Evolutionary conservation across 2,797 vertebrate species (phyloP), one percentile per base, ranked within the genome.

Genomic region (Syndactyla subalaris): DNA sequence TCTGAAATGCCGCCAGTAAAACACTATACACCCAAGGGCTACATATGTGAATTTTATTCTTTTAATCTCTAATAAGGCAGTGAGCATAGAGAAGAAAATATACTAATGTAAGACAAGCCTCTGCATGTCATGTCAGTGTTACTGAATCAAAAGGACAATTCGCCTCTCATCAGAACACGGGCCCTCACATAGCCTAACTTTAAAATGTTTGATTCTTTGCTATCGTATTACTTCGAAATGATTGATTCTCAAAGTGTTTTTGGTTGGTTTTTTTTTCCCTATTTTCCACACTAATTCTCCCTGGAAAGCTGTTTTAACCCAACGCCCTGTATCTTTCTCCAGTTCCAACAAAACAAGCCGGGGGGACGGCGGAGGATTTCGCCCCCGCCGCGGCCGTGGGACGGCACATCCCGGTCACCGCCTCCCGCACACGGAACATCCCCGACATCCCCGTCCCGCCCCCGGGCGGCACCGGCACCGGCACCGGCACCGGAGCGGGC

Each of bases 281-380:
- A 17, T 46, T 63, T 55, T 24, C 32, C 22, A 6, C 27, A 9
- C 18, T 24, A 19, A 24, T 70, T 62, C 43, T 30, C 38, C 27
- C 17, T 32, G 59, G 59, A 38, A 39, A 62, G 48, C 74, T n/a
- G 30, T 29, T 79, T 27, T 26, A 36, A n/a, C 15, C 27, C 51
- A 61, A 9, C 14, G 9, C 9, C 59, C 12, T 26, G 12, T 15
- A 20, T 6, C n/a, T 17, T 7, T 23, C 22, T 17, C 77, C 6
- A 3, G 21, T 3, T 22, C 3, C 5, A 14, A 32, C 18, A 2
- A 5, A 43, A 5, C 48, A 2, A 5, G 27, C 0, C 0, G 7
- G 24, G 5, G 27, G 51, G 20, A 13, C 32, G 19, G 18, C 12
- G 5, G 9, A 9, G 7, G 38, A 20, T 9, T 52, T 17, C 10